phyloP scores from a whole-genome alignment of 2,888 invertebrate species.

The Eupithecia exiguata region DNA sequence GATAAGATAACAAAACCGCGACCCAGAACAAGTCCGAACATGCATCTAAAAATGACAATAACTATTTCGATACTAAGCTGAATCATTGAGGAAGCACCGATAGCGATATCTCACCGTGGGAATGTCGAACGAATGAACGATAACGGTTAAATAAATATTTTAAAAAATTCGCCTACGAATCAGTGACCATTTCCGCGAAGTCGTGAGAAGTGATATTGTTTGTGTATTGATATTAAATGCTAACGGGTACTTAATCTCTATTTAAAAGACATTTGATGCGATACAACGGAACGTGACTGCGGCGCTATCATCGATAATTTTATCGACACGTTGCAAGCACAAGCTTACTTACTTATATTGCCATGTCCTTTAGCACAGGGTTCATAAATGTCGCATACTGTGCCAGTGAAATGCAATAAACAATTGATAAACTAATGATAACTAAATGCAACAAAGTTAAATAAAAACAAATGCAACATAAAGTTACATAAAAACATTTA shows the following conservation, averaged over 20 bases:
- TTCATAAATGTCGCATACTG: not conserved
- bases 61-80: conserved; percentile 43
- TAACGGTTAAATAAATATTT: conserved; percentile 51
- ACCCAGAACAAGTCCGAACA: conserved; percentile 45
- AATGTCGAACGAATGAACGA: conserved; percentile 53
- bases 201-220: conserved; percentile 54
- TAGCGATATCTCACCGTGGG: conserved; percentile 71
- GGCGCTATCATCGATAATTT: conserved; percentile 25
- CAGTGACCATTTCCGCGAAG: conserved; percentile 58
- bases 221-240: conserved; percentile 44
- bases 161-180: conserved; percentile 62
- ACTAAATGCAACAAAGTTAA: not conserved
- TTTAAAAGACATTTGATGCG: conserved; percentile 34
- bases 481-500: not conserved
- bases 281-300: conserved; percentile 26
- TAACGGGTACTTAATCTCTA: conserved; percentile 31
- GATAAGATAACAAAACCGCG: conserved; percentile 16
- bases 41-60: conserved; percentile 45
- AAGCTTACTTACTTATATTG: conserved; percentile 5
- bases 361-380: not conserved
- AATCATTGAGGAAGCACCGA: conserved; percentile 63
- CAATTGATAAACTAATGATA: not conserved
- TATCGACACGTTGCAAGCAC: conserved; percentile 25
- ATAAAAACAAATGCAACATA: not conserved
- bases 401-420: not conserved